These are phyloP conservation scores for Acanthosepion esculentum DNA, from an alignment of 2,888 invertebrate species.

Conservation along the genomic window DNA sequence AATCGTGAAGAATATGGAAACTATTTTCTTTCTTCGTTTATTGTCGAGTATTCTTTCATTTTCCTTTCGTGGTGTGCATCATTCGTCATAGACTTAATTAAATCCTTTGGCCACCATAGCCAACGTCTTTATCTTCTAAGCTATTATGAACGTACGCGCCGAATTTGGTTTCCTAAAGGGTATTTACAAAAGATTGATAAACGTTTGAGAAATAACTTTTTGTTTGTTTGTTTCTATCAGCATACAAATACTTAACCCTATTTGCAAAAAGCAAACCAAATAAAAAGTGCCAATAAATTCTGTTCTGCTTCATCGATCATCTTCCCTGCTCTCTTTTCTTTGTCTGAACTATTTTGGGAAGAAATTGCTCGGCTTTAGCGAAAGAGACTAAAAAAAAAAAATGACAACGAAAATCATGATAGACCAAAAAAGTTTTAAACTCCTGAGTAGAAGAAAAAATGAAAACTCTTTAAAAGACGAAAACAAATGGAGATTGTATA, in stretches of 20 bases:
- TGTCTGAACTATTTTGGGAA: neutral
- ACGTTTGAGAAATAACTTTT: neutral
- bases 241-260: neutral
- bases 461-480: no score
- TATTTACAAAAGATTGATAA: neutral
- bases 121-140: neutral
- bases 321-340: neutral
- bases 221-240: no score
- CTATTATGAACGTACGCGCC: neutral
- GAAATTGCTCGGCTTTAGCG: neutral
- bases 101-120: no score
- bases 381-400: neutral
- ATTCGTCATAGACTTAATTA: no score
- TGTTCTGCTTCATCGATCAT: neutral
- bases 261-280: neutral
- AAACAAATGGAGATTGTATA: neutral
- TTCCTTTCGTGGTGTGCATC: no score
- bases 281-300: neutral
- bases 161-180: no score
- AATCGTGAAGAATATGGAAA: no score
- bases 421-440: neutral
- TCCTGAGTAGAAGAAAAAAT: neutral
- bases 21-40: no score
- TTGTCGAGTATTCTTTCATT: no score
- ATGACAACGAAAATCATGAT: neutral